phyloP scores from a whole-genome alignment of 1,140 invertebrate species.

The Maniola jurtina region DNA sequence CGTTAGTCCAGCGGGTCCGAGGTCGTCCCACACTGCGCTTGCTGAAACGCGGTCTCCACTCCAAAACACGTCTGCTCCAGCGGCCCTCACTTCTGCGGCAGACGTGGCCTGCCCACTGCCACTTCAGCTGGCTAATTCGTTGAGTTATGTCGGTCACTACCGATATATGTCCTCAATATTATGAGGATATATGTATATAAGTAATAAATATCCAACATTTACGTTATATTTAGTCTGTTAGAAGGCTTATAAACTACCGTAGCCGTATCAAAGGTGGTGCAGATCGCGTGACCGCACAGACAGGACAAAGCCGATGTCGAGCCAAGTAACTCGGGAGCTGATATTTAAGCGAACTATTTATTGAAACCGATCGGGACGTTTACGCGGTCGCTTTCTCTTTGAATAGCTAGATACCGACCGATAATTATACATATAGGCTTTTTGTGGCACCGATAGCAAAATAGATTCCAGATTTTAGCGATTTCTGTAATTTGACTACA shows the following conservation, averaged over 20 bases:
- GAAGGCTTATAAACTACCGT: constrained; percentile 14
- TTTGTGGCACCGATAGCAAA: constrained; percentile 15
- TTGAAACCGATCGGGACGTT: constrained; percentile 33
- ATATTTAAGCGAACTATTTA: constrained; percentile 37
- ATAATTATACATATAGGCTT: constrained; percentile 32
- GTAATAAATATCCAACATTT: neutral
- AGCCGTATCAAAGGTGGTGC: constrained; percentile 18
- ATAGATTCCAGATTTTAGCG: too few relatives aligned
- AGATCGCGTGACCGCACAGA: constrained; percentile 30
- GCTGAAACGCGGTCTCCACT: too few relatives aligned
- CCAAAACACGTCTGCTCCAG: too few relatives aligned
- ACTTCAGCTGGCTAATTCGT: too few relatives aligned
- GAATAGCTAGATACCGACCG: constrained; percentile 29
- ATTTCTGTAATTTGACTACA: too few relatives aligned
- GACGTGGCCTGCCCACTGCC: too few relatives aligned
- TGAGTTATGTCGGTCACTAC: too few relatives aligned
- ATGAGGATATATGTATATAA: too few relatives aligned
- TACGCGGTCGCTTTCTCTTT: constrained; percentile 33
- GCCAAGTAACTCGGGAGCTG: constrained; percentile 29
- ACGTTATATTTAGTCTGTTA: neutral
- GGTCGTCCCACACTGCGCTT: too few relatives aligned
- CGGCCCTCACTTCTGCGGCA: too few relatives aligned
- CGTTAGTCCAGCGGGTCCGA: too few relatives aligned
- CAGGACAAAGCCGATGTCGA: constrained; percentile 31
- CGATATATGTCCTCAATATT: too few relatives aligned